Evolutionary conservation across 2,888 invertebrate genomes (phyloP), one percentile per base, ranked within the genome.

Genomic region (Eupithecia vulgata): DNA sequence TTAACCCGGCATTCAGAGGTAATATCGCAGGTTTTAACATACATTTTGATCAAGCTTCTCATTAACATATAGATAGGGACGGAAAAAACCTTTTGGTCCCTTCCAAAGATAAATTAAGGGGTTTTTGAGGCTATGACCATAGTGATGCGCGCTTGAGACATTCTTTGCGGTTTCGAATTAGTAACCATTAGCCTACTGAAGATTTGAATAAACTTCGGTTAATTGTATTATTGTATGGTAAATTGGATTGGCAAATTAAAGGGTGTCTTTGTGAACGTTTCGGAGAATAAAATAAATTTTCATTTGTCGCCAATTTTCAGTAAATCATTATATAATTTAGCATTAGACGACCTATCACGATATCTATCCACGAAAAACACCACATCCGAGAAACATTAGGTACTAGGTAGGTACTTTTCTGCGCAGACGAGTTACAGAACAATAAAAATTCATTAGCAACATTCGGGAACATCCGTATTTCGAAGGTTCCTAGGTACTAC

Each of bases 11-110:
- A 82, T 83, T 85, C 77, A 81, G 82, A 85, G 84, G 86, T 86
- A 85, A 85, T 84, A 85, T 83, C 82, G 80, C 80, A 83, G 84
- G 85, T 85, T 88, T 88, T 88, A 87, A 87, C 88, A 89, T 88
- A 88, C 82, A 88, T 89, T 73, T 89, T 89, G 88, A 88, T 88
- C 85, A 85, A 75, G 82, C 84, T 71, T 69, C 83, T 87, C 89
- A 89, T 90, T 90, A 90, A 85, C 89, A 89, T 89, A 90, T 89
- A 90, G 88, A 89, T 85, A 81, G 85, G 82, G 79, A 81, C 81
- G 80, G 79, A 88, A 89, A 88, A 84, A 88, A 87, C 85, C 84
- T 84, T 84, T 80, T 79, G 81, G 84, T 82, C 84, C 81, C 82
- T 85, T 81, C 77, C 81, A 80, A 83, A 85, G 86, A 87, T 87